These are phyloP conservation scores for Drosophila testacea DNA, from an alignment of 2,888 invertebrate species.

Conservation along the genomic window DNA sequence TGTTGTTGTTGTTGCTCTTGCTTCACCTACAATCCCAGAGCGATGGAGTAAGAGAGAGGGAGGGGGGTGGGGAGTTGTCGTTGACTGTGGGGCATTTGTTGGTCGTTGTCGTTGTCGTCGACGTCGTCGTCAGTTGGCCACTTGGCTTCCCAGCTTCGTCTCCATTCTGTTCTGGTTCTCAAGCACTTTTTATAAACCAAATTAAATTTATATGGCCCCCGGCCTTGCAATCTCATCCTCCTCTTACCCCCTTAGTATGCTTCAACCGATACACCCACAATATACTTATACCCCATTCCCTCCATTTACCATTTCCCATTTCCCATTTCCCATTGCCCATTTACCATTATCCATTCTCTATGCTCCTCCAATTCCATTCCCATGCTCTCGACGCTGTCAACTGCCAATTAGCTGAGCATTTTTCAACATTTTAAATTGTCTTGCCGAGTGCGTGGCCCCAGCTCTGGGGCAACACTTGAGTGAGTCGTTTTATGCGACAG, in stretches of 20 bases:
- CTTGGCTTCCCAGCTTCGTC: slow-evolving; percentile 53
- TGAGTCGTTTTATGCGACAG: slow-evolving; percentile 67
- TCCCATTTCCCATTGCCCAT: too few relatives aligned
- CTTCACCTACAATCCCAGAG: slow-evolving; percentile 17
- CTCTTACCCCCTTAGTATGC: not conserved
- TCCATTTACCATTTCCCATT: too few relatives aligned
- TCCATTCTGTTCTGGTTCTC: slow-evolving; percentile 50
- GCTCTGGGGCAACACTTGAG: slow-evolving; percentile 65
- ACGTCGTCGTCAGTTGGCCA: slow-evolving; percentile 42
- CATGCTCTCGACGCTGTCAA: slow-evolving; percentile 69
- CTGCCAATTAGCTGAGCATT: slow-evolving; percentile 78
- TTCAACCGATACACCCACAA: slow-evolving; percentile 4
- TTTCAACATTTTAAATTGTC: slow-evolving; percentile 78
- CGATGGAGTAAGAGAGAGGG: not conserved
- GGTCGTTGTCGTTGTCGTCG: slow-evolving; percentile 18
- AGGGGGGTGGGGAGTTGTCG: not conserved
- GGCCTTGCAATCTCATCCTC: not conserved
- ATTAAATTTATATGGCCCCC: slow-evolving; percentile 71
- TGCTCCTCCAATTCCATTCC: slow-evolving; percentile 32
- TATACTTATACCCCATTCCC: not conserved
- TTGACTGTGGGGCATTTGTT: slow-evolving; percentile 29
- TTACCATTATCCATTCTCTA: slow-evolving; percentile 3
- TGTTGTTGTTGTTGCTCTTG: not conserved
- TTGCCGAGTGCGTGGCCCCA: slow-evolving; percentile 72
- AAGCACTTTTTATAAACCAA: slow-evolving; percentile 77